Conservation (phyloP, 30 jellyfish, hydroid and myxozoan genomes). For the Euphysa ruthae region DNA sequence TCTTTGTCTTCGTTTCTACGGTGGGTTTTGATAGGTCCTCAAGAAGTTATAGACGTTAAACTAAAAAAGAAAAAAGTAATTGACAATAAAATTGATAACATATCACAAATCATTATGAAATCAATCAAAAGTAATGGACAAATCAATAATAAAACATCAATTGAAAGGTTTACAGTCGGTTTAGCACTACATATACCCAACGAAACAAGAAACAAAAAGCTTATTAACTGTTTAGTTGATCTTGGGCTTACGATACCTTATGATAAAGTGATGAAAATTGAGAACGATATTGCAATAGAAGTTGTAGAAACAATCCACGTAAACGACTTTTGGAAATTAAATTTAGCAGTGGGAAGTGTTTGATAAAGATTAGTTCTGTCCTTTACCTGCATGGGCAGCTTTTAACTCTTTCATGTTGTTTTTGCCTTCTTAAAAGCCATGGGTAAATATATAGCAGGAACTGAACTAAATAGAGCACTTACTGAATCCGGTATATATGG, state of each 20-base stretch:
- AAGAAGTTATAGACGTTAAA: neutral
- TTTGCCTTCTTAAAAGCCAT: no score
- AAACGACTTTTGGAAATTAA: no score
- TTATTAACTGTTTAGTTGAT: slow-evolving; percentile 4
- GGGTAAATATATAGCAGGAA: no score
- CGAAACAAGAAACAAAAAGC: slow-evolving; percentile 19
- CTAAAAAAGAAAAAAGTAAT: neutral
- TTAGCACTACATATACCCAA: slow-evolving; percentile 21
- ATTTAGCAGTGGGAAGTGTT: no score
- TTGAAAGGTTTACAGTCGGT: slow-evolving; percentile 21
- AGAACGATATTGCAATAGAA: slow-evolving; percentile 14
- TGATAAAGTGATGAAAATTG: slow-evolving; percentile 23
- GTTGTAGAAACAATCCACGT: neutral
- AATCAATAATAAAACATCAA: neutral
- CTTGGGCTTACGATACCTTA: slow-evolving; percentile 16
- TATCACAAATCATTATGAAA: neutral
- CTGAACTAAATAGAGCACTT: no score
- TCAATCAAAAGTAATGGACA: slow-evolving; percentile 17
- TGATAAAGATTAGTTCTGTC: no score
- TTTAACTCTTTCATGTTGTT: no score
- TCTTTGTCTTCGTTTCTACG: neutral
- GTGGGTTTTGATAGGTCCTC: slow-evolving; percentile 28
- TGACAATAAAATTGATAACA: slow-evolving; percentile 23
- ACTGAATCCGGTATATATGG: no score
- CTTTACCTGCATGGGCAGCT: no score